Conservation (phyloP, 2,113 vertebrate genomes). For the Hylia prasina region DNA sequence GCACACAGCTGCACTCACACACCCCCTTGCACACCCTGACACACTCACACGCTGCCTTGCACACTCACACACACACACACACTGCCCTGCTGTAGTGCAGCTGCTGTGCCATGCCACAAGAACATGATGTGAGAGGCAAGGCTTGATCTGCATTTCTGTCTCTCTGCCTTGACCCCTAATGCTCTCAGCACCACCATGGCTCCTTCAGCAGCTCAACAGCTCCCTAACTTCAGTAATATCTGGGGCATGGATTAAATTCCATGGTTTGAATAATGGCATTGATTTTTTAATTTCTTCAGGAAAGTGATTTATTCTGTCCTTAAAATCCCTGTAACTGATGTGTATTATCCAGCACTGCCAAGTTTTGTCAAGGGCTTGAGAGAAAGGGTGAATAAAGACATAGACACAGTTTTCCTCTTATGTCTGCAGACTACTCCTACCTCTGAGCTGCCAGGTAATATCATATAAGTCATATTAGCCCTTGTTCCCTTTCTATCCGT, state of each 20-base stretch:
- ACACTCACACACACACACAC: background rate
- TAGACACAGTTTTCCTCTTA: background rate
- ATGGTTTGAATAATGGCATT: background rate
- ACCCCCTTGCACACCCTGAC: background rate
- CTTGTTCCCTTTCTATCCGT: background rate
- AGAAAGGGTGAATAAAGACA: background rate
- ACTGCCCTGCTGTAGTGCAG: background rate
- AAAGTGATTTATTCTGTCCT: background rate
- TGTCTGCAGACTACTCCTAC: background rate
- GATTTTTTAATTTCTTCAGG: constrained; percentile 6
- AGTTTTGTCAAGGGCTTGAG: background rate
- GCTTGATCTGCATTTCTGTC: background rate
- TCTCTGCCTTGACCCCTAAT: background rate
- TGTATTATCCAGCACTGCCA: background rate
- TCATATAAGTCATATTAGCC: background rate
- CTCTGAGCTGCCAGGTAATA: background rate
- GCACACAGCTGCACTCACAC: background rate
- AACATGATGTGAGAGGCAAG: background rate
- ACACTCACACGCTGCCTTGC: background rate
- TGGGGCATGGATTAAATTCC: background rate
- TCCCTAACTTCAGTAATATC: background rate
- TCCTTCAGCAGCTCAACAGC: background rate
- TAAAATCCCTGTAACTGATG: background rate
- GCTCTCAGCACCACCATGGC: background rate
- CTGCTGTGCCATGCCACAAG: background rate